phyloP scores from a whole-genome alignment of 2,888 invertebrate species.

The Gisinianus flammeolus region DNA sequence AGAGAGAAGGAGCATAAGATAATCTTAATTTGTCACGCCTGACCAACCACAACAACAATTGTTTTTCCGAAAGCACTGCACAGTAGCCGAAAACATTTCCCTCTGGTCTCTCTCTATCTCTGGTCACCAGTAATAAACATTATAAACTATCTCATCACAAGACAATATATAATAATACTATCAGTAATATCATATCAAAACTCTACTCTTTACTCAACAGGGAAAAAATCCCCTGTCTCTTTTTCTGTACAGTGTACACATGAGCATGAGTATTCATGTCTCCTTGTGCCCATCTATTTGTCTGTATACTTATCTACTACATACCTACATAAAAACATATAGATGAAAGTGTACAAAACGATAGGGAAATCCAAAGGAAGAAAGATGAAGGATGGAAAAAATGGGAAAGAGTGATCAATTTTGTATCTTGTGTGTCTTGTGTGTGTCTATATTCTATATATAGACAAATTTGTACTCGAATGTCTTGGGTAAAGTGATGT shows the following conservation, averaged over 20 bases:
- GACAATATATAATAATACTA: constrained; percentile 1
- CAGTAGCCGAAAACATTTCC: constrained; percentile 39
- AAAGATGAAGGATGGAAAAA: neutral
- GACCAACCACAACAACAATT: constrained; percentile 50
- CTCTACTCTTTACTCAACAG: neutral
- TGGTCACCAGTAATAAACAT: constrained; percentile 36
- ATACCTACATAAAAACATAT: too few relatives aligned
- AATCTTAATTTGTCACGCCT: constrained; percentile 54
- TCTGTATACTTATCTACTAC: neutral
- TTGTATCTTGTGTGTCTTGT: constrained; percentile 8
- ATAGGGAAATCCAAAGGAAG: neutral
- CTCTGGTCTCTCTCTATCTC: too few relatives aligned
- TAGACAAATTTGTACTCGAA: neutral
- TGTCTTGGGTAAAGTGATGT: neutral
- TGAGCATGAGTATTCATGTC: neutral
- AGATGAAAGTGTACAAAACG: neutral
- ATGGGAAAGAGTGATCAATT: constrained; percentile 24
- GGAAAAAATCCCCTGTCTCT: neutral
- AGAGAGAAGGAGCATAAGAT: constrained; percentile 2
- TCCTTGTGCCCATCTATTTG: neutral
- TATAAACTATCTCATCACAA: constrained; percentile 34
- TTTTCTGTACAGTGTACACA: neutral
- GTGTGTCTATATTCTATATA: neutral
- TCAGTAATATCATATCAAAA: neutral
- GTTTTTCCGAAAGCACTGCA: constrained; percentile 36